Evolutionary conservation across 1,140 invertebrate species (phyloP).

Genomic region (Zaprionus camerounensis): DNA sequence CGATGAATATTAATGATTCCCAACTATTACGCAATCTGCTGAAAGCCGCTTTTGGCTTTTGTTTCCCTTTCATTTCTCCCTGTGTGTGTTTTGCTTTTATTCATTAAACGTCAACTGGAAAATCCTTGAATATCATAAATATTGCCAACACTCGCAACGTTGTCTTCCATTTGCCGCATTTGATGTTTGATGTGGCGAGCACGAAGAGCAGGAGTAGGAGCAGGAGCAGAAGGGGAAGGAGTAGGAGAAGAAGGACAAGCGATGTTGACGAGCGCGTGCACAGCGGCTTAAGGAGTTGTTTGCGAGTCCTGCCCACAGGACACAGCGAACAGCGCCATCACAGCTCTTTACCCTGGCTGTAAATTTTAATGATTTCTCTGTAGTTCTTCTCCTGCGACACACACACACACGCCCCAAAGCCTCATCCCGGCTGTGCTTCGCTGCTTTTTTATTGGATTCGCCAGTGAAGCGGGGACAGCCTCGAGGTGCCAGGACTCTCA

Average conservation of each 20-base stretch:
- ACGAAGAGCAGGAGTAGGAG: background rate
- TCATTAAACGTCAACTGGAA: slow-evolving; percentile 61
- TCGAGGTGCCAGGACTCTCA: slow-evolving; percentile 33
- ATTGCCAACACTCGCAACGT: slow-evolving; percentile 48
- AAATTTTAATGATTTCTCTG: slow-evolving; percentile 67
- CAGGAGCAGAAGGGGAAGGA: background rate
- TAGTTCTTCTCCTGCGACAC: slow-evolving; percentile 36
- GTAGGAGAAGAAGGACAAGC: background rate
- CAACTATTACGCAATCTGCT: slow-evolving; percentile 36
- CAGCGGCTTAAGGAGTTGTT: slow-evolving; percentile 55
- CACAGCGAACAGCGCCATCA: slow-evolving; percentile 11
- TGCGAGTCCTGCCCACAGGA: slow-evolving; percentile 40
- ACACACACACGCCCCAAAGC: slow-evolving; percentile 30
- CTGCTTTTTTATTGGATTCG: slow-evolving; percentile 61
- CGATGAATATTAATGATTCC: slow-evolving; percentile 71
- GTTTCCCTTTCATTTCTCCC: slow-evolving; percentile 18
- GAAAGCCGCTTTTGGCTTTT: slow-evolving; percentile 37
- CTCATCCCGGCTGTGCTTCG: slow-evolving; percentile 18
- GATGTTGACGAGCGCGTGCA: slow-evolving; percentile 11
- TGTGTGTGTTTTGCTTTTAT: slow-evolving; percentile 30
- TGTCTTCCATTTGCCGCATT: slow-evolving; percentile 45
- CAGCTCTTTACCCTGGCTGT: slow-evolving; percentile 35
- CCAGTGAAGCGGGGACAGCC: slow-evolving; percentile 52
- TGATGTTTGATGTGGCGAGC: slow-evolving; percentile 57
- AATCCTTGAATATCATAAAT: slow-evolving; percentile 79